Evolutionary conservation across 2,888 invertebrate genomes (phyloP), one percentile per base, ranked within the genome.

Genomic region (Microchrysa polita): DNA sequence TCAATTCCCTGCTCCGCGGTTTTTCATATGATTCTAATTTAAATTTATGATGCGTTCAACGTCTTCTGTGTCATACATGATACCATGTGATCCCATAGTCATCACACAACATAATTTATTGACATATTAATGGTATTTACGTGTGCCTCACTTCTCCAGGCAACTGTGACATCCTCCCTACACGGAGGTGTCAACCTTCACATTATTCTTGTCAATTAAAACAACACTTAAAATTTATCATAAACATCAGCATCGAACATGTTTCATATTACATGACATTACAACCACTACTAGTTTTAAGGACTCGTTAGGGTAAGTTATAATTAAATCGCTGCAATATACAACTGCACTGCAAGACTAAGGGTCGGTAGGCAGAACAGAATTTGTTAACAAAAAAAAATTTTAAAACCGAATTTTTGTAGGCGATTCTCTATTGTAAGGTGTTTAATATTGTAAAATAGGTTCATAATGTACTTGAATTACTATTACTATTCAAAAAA

Each of bases 161-260:
- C 12, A 18, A n/a, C 40, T 7, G 65, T 7, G 65, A 40, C 14
- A 20, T 20, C 9, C 22, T 67, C 18, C 20, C 57, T 42, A 14
- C 69, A 18, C 20, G 18, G 16, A 55, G 69, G 69, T 69, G 69
- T 57, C 69, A 69, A 57, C 69, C 69, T 69, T 55, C n/a, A 57
- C 55, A 69, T 55, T 69, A 20, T n/a, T 40, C 67, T 42, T 69
- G 69, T 69, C 55, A 69, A 40, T 69, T 55, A 69, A 55, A 57
- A 42, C 57, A 57, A 57, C 69, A 69, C 69, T 69, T 69, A 69
- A 69, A 55, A 55, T 69, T 57, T 40, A 65, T 69, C 69, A 55
- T 69, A 69, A 69, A 69, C 55, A 69, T 69, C 9, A 2, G 5
- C 23, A 23, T 23, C 59, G 22, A 12, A 57, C 10, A 20, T 18